Conservation (phyloP, 2,888 invertebrate species). For the Troides helena region DNA sequence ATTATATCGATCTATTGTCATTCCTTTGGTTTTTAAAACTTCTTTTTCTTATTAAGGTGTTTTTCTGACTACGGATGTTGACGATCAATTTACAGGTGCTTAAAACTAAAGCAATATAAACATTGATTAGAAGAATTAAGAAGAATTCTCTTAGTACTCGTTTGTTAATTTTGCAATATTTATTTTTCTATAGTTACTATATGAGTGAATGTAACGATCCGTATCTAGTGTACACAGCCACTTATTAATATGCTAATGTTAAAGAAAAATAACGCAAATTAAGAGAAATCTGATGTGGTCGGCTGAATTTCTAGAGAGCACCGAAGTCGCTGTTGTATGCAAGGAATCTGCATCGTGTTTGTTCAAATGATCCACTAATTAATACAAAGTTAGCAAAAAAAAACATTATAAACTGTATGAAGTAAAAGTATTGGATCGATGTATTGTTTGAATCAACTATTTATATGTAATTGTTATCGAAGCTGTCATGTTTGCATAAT, state of each 20-base stretch:
- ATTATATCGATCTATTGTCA: too few species aligned
- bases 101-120: too few species aligned
- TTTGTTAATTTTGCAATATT: neutral
- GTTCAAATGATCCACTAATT: conserved; percentile 15
- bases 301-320: conserved; percentile 15
- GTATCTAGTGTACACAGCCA: neutral
- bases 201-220: neutral
- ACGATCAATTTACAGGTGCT: too few species aligned
- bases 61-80: too few species aligned
- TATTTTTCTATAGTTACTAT: neutral
- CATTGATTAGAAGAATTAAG: too few species aligned
- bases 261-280: conserved; percentile 15
- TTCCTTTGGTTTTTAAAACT: too few species aligned
- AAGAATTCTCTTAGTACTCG: neutral
- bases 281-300: conserved; percentile 20
- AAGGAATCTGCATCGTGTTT: conserved; percentile 17
- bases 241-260: conserved; percentile 6
- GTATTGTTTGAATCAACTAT: neutral
- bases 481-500: too few species aligned
- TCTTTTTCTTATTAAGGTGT: too few species aligned
- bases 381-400: neutral
- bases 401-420: neutral
- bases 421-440: neutral
- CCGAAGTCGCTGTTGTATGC: conserved; percentile 6
- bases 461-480: neutral